Evolutionary conservation across 2,888 invertebrate genomes (phyloP), one percentile per base, ranked within the genome.

Genomic region (Oscheius sp.): DNA sequence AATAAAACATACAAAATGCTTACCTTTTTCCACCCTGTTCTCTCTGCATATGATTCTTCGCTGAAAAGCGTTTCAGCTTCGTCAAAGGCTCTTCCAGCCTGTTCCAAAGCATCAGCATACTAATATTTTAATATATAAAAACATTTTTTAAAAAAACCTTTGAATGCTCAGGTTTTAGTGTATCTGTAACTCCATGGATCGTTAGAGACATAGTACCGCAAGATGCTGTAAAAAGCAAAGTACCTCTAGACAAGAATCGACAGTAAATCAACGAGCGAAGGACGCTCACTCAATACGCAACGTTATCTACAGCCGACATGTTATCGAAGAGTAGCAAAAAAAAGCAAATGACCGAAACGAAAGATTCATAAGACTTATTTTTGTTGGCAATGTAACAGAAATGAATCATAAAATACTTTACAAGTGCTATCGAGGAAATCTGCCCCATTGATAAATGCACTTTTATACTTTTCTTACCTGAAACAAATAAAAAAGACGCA

Each of bases 51-150:
- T 17, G 71, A 65, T 12, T 69, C 57, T 31, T 73, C 72, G 46
- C 64, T 68, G 64, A 79, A 76, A 3, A 79, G 52, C 0, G 46
- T 46, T 63, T 79, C 79, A 6, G 71, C 75, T 33, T 79, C 79
- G 0, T 63, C 29, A 58, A 79, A 79, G 0, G 75, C 79, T 27
- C 68, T 72, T 10, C 70, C 75, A 15, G 69, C 70, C 2, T 37
- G 67, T 67, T 72, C 53, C 23, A 79, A 68, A 2, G 74, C 75
- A 1, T 70, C 65, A 15, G 70, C 57, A 48, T 76, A 76, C 78
- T 78, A 64, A 46, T 69, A 71, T 5, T 31, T 33, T 10, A 33
- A 6, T n/a, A 45, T 48, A 17, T 31, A 25, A 17, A 2, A 34
- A 46, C 3, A 45, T 8, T 20, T n/a, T 31, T 4, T 17, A 8